phyloP scores from a whole-genome alignment of 2,113 vertebrate species.

The Gorilla gorilla region DNA sequence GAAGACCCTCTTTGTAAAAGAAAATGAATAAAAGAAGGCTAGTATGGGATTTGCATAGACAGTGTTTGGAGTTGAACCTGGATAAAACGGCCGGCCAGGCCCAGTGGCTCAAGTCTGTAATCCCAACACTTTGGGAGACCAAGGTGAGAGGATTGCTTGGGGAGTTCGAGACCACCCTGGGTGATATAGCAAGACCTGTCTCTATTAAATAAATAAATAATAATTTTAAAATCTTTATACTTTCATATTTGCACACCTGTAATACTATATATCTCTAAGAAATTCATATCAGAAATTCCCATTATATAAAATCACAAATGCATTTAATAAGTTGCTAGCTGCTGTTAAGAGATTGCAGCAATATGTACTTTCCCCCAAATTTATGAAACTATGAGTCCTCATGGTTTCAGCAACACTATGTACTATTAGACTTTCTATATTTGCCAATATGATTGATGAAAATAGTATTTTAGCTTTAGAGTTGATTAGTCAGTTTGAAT shows the following conservation, averaged over 20 bases:
- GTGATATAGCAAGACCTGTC: too few relatives aligned
- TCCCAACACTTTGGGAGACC: too few relatives aligned
- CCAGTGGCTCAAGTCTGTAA: too few relatives aligned
- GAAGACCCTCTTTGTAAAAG: too few relatives aligned
- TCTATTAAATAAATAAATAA: too few relatives aligned
- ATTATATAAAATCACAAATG: background rate
- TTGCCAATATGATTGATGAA: background rate
- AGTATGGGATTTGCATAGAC: too few relatives aligned
- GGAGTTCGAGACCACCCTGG: too few relatives aligned
- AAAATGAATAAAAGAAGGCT: too few relatives aligned
- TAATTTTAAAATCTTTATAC: background rate
- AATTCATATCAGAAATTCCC: background rate
- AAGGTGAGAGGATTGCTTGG: too few relatives aligned
- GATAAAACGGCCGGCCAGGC: too few relatives aligned
- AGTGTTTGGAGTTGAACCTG: too few relatives aligned
- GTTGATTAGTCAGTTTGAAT: background rate
- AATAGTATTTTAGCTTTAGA: slow-evolving; percentile 24
- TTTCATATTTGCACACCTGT: background rate
- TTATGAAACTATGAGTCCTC: background rate
- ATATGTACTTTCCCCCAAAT: background rate
- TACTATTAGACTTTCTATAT: background rate
- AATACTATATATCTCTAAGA: background rate
- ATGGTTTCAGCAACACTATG: background rate
- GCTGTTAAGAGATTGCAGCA: background rate
- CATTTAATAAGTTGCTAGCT: background rate